These are phyloP conservation scores for Campylomormyrus tamandua DNA, from an alignment of 2,113 vertebrate species.

Conservation along the genomic window DNA sequence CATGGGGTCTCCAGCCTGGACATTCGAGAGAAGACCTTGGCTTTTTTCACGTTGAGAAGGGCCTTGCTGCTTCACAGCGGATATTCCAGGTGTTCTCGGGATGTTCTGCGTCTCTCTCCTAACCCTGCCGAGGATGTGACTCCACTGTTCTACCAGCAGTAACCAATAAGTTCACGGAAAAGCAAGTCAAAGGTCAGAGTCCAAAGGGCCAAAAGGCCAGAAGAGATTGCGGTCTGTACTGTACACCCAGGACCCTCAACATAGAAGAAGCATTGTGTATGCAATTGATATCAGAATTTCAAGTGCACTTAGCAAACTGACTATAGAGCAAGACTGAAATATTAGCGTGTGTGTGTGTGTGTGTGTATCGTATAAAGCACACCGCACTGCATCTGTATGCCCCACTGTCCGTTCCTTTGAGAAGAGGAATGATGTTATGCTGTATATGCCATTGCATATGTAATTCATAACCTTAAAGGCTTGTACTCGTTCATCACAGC, in stretches of 20 bases:
- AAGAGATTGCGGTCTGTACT: not conserved
- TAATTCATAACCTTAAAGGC: not conserved
- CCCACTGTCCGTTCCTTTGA: slow-evolving; percentile 18
- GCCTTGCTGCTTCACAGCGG: slow-evolving; percentile 52
- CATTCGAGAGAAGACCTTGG: slow-evolving; percentile 59
- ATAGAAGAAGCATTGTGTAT: not conserved
- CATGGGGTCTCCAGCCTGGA: slow-evolving; percentile 51
- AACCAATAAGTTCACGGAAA: not conserved
- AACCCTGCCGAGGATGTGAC: slow-evolving; percentile 49
- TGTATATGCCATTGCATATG: slow-evolving; percentile 22
- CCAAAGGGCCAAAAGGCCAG: not conserved
- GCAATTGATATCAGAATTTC: not conserved
- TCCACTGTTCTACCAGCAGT: slow-evolving; percentile 42
- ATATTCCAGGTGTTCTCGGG: slow-evolving; percentile 58
- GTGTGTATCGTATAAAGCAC: not conserved
- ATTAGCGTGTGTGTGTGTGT: not conserved
- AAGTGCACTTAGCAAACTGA: not conserved
- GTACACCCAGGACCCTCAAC: not conserved
- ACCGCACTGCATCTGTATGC: not conserved
- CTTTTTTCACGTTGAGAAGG: slow-evolving; percentile 58
- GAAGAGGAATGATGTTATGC: slow-evolving; percentile 12
- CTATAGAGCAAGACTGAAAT: not conserved
- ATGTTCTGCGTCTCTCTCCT: slow-evolving; percentile 56
- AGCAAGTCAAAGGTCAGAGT: not conserved
- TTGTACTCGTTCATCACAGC: not conserved